These are phyloP conservation scores for Leptodactylus fuscus DNA, from an alignment of 2,113 vertebrate species.

Conservation along the genomic window DNA sequence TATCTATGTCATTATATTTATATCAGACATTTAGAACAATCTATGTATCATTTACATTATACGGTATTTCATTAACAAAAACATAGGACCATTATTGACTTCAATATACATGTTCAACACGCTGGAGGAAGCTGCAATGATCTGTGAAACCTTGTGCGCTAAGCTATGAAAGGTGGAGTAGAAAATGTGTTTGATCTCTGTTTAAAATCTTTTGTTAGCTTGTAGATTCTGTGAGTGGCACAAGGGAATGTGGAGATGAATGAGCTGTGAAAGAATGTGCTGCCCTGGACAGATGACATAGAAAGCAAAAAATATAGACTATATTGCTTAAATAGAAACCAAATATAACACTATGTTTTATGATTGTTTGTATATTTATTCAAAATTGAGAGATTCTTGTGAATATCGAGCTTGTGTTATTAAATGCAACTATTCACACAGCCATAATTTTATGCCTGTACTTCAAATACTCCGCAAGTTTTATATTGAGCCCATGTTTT, in stretches of 20 bases:
- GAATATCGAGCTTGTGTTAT: background rate
- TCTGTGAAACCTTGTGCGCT: constrained; percentile 10
- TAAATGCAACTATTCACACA: background rate
- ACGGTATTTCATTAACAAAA: background rate
- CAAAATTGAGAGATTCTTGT: background rate
- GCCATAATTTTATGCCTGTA: background rate
- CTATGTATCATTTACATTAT: background rate
- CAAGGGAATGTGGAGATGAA: constrained; percentile 21
- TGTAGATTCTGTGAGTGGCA: constrained; percentile 21
- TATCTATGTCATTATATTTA: background rate
- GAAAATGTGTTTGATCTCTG: constrained; percentile 33
- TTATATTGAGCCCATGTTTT: background rate
- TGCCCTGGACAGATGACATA: background rate
- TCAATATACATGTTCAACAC: background rate
- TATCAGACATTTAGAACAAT: background rate
- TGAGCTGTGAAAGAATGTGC: constrained; percentile 19
- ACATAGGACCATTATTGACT: background rate
- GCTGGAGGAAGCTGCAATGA: background rate
- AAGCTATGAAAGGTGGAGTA: constrained; percentile 14
- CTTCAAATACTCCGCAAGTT: background rate
- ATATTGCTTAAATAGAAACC: background rate
- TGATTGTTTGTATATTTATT: background rate
- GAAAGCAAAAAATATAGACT: background rate
- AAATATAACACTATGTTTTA: background rate
- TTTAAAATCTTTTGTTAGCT: constrained; percentile 34